These are phyloP conservation scores for Oryzias sinensis DNA, from an alignment of 2,797 vertebrate genomes.

Conservation along the genomic window DNA sequence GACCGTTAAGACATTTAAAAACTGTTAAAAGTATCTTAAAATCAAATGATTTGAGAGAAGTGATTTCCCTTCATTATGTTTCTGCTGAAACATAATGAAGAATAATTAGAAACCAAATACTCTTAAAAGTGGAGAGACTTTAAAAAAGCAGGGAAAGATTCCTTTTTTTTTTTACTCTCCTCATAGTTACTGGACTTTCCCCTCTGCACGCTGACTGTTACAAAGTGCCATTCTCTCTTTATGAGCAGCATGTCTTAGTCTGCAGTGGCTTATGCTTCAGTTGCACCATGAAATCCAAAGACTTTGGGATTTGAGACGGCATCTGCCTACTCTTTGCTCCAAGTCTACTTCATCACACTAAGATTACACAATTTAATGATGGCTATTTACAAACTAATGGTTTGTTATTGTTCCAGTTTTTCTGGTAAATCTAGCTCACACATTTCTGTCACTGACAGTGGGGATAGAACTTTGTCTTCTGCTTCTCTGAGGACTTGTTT, in stretches of 20 bases:
- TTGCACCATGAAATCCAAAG: conserved; percentile 16
- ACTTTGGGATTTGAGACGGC: conserved; percentile 10
- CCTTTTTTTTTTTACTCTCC: conserved; percentile 15
- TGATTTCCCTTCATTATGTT: conserved; percentile 35
- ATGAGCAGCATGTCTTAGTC: conserved; percentile 1
- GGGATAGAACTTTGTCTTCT: too few relatives aligned
- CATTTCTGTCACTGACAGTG: too few relatives aligned
- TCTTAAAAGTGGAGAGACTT: conserved; percentile 6
- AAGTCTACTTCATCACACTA: conserved; percentile 8
- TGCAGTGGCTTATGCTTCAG: conserved; percentile 3
- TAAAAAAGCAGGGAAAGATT: neutral
- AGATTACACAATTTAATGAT: conserved; percentile 21
- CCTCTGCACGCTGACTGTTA: neutral
- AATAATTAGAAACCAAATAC: conserved; percentile 17
- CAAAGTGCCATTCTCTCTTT: conserved; percentile 1
- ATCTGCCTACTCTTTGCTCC: conserved; percentile 16
- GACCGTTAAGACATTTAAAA: too few relatives aligned
- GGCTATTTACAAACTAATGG: conserved; percentile 8
- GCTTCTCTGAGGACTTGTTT: conserved; percentile 1
- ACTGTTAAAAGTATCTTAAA: too few relatives aligned
- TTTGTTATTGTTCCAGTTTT: too few relatives aligned
- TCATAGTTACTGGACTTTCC: conserved; percentile 2
- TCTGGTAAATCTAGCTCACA: too few relatives aligned
- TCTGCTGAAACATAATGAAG: too few relatives aligned
- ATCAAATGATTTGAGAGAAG: neutral